Conservation (phyloP, 2,888 invertebrate species). For the Eudasyphora cyanicolor region DNA sequence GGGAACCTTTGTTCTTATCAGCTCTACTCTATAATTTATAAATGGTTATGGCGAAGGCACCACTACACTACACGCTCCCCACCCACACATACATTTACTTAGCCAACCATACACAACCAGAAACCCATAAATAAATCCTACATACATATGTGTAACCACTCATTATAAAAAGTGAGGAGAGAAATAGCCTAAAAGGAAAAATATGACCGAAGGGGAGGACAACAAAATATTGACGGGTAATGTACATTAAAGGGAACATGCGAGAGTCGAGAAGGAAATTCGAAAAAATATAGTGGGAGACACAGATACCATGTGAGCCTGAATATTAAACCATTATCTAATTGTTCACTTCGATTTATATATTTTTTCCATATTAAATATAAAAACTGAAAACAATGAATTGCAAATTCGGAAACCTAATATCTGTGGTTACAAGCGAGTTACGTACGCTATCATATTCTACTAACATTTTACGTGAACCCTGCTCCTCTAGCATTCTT, state of each 20-base stretch:
- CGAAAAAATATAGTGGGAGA: not conserved
- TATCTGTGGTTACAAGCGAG: too few relatives aligned
- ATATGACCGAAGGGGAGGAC: not conserved
- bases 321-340: too few relatives aligned
- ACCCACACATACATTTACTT: not conserved
- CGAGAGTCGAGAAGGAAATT: not conserved
- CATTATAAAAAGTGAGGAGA: constrained; percentile 54
- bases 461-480: too few relatives aligned
- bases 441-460: too few relatives aligned
- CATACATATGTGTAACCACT: constrained; percentile 45
- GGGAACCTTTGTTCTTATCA: constrained; percentile 51
- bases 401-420: too few relatives aligned
- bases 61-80: not conserved
- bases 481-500: too few relatives aligned
- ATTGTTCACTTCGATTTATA: too few relatives aligned
- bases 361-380: too few relatives aligned
- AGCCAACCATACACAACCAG: not conserved
- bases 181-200: constrained; percentile 28
- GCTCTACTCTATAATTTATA: constrained; percentile 63
- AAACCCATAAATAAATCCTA: not conserved
- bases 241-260: constrained; percentile 4
- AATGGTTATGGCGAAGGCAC: constrained; percentile 41
- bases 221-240: constrained; percentile 49
- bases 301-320: too few relatives aligned
- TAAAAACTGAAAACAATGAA: too few relatives aligned